Evolutionary conservation across 2,888 invertebrate genomes (phyloP), one percentile per base, ranked within the genome.

Genomic region (Ligdia adustata): DNA sequence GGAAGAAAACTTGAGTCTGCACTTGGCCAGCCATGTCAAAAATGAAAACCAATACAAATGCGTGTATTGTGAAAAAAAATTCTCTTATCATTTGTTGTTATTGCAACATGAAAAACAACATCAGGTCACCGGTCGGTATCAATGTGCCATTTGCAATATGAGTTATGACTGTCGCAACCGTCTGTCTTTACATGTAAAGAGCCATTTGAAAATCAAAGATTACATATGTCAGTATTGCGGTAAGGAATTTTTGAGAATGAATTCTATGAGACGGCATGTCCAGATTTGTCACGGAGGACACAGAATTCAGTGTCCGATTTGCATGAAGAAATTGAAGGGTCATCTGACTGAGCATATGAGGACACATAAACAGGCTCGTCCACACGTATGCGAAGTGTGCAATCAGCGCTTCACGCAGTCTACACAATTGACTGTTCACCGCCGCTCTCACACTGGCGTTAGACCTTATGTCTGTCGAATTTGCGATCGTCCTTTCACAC

Each of bases 331-430:
- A 31, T 92, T 96, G 52, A 96, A 95, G 69, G 96, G 96, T 0
- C 96, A 96, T 72, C 83, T 96, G 55, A 92, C 95, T 9, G 95
- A 95, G 65, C 97, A 97, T 72, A 93, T 97, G 93, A 91, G 96
- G 26, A 94, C 94, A 0, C 97, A 97, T 79, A 92, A 92, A 20
- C 93, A 94, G 28, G 93, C 93, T 47, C 93, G 95, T 53, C 95
- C 96, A 0, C 95, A 95, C 72, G 92, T 93, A 16, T 97, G 97
- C 63, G 93, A 93, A 0, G 93, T 93, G 3, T 97, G 97, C 72
- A 94, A 95, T 1, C 94, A 95, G 35, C 85, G 93, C 16, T 97
- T 97, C 66, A 95, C 95, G 0, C 97, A 97, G 72, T 93, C 95
- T 52, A 96, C 96, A 0, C 97, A 97, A 71, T 79, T 96, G 55